Conservation (phyloP, 2,888 invertebrate species). For the Agrilus biguttatus region DNA sequence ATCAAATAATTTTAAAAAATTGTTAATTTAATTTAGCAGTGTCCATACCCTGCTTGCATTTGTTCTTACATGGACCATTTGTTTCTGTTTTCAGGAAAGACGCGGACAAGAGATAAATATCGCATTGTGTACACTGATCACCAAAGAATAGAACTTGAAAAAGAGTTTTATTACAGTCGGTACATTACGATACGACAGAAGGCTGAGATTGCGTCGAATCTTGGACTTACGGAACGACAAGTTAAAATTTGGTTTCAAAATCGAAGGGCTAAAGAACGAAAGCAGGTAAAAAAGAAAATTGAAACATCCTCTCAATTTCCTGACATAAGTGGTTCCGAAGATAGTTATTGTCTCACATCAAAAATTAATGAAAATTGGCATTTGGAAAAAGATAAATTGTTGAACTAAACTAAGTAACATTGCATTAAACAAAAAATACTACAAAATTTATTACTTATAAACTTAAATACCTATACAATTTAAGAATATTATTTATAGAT, state of each 20-base stretch:
- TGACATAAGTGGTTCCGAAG: no score
- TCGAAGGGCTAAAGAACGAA: constrained; percentile 80
- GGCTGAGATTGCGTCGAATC: constrained; percentile 71
- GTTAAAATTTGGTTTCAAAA: constrained; percentile 69
- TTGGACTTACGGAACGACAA: constrained; percentile 83
- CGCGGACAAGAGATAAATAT: constrained; percentile 97
- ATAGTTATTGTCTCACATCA: no score
- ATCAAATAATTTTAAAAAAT: no score
- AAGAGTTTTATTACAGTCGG: constrained; percentile 51
- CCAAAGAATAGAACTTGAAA: constrained; percentile 56
- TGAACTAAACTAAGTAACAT: no score
- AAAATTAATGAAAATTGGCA: no score
- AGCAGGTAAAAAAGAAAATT: constrained; percentile 36
- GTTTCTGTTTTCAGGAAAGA: constrained; percentile 63
- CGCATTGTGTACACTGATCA: constrained; percentile 96
- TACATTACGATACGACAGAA: constrained; percentile 94
- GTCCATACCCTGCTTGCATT: no score
- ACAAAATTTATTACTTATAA: no score
- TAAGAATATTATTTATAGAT: no score
- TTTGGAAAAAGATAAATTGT: no score
- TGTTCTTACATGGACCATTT: not conserved
- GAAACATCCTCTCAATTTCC: not conserved
- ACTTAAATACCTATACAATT: no score
- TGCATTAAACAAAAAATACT: no score
- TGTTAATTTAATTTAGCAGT: no score